Base-by-base conservation (phyloP, 2,797 vertebrate species). In the Labroides dimidiatus region DNA sequence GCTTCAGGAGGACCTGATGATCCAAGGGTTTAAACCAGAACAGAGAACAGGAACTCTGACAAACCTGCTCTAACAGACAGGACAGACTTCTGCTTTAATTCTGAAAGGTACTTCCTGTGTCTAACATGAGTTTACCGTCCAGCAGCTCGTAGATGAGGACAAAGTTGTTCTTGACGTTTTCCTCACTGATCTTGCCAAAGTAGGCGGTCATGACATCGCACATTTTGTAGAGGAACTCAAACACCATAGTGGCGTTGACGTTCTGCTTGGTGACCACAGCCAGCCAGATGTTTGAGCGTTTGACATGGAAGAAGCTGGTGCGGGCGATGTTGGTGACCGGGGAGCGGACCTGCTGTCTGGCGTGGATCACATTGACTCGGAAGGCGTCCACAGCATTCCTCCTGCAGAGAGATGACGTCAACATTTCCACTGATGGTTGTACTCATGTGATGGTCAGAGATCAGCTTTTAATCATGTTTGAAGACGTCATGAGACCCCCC, bases 131-230 rank as follows among this genome's bases (percentile, higher is more conserved):
- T 33, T 41, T 93, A 99, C 98, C 98, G 30, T 99, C 98, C 89
- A 99, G 93, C 56, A 99, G 94, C 92, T 99, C 98, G 13, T 99
- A 99, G 90, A 99, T 99, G 69, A 99, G 95, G 85, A 99, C 98
- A 14, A 99, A 99, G 94, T 99, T 99, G 93, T 99, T 99, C 94
- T 99, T 99, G 93, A 99, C 99, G 93, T 99, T 99, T 90, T 99
- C 98, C 84, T 99, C 98, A 0, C 98, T 99, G 95, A 99, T 99
- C 93, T 99, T 99, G 87, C 97, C 98, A 0, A 99, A 99, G 91
- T 99, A 99, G 47, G 97, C 97, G 0, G 97, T 96, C 98, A 99
- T 99, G 78, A 99, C 98, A 43, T 99, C 98, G 14, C 98, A 99
- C 97, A 99, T 99, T 94, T 99, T 99, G 92, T 99, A 99, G 21